phyloP scores from a whole-genome alignment of 2,888 invertebrate species.

The Mylabris sibirica region DNA sequence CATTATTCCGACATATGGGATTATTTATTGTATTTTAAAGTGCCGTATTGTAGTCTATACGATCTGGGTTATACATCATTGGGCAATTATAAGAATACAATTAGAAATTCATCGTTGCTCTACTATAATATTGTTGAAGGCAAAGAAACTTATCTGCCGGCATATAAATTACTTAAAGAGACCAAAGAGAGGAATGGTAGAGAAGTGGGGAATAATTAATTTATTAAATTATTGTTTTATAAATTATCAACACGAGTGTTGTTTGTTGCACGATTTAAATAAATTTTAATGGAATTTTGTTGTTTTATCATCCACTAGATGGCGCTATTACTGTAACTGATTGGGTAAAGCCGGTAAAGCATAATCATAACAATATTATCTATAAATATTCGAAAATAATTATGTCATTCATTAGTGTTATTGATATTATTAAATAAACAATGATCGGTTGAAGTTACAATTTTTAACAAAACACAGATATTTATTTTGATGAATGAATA shows the following conservation, averaged over 20 bases:
- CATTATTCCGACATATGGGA: slow-evolving; percentile 90
- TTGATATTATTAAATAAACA: no score
- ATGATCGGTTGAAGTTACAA: no score
- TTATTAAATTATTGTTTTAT: not conserved
- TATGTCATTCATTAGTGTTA: no score
- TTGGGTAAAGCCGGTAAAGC: no score
- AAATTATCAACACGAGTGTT: not conserved
- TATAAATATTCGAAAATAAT: no score
- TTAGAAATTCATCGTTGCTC: slow-evolving; percentile 77
- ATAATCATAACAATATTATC: no score
- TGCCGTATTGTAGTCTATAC: slow-evolving; percentile 93
- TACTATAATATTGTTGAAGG: slow-evolving; percentile 62
- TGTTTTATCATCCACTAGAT: not conserved
- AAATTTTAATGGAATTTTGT: not conserved
- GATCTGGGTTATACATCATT: slow-evolving; percentile 92
- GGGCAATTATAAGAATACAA: slow-evolving; percentile 81
- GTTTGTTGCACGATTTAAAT: not conserved
- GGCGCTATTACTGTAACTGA: no score
- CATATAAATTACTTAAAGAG: slow-evolving; percentile 73
- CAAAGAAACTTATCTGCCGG: slow-evolving; percentile 70
- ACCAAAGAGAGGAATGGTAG: slow-evolving; percentile 70
- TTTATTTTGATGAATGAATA: no score
- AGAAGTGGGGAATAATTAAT: slow-evolving; percentile 27
- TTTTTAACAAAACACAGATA: no score
- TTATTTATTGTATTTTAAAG: slow-evolving; percentile 77